phyloP scores from a whole-genome alignment of 2,113 vertebrate genomes.

The Pelmatolapia mariae region DNA sequence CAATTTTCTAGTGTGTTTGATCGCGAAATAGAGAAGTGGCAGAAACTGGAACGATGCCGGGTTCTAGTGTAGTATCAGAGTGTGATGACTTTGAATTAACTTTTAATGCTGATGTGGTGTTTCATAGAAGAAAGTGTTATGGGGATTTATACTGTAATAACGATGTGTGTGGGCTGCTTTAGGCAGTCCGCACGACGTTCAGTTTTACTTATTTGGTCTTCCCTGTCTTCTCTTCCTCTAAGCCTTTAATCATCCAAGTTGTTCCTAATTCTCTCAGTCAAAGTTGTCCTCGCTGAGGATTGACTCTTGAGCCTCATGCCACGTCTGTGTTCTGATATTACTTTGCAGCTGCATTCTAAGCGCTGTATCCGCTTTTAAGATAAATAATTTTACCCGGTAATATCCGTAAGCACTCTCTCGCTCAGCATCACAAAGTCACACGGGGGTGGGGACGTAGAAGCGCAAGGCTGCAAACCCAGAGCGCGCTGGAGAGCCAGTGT shows the following conservation, averaged over 20 bases:
- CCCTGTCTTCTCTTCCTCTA: background rate
- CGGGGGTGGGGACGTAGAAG: background rate
- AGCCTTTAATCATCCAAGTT: background rate
- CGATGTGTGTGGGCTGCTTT: background rate
- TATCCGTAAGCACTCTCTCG: background rate
- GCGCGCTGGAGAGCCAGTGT: background rate
- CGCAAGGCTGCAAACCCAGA: background rate
- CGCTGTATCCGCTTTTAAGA: background rate
- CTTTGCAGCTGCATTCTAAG: background rate
- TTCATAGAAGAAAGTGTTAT: background rate
- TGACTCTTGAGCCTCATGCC: background rate
- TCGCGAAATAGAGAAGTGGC: background rate
- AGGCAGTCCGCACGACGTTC: background rate
- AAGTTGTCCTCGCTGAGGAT: background rate
- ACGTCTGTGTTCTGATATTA: background rate
- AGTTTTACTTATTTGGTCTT: background rate
- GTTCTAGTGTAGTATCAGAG: background rate
- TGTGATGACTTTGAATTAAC: background rate
- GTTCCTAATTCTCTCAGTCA: background rate
- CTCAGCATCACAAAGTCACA: background rate
- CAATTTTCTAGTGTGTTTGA: background rate
- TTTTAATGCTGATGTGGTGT: background rate
- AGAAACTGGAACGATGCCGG: rapidly evolving
- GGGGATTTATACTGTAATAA: background rate
- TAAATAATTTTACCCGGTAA: background rate